A percentile compares a stretch with the other conserved stretches of the same genome.
phyloP scores from a whole-genome alignment of 23 tunicate species.

The Phallusia fumigata region DNA sequence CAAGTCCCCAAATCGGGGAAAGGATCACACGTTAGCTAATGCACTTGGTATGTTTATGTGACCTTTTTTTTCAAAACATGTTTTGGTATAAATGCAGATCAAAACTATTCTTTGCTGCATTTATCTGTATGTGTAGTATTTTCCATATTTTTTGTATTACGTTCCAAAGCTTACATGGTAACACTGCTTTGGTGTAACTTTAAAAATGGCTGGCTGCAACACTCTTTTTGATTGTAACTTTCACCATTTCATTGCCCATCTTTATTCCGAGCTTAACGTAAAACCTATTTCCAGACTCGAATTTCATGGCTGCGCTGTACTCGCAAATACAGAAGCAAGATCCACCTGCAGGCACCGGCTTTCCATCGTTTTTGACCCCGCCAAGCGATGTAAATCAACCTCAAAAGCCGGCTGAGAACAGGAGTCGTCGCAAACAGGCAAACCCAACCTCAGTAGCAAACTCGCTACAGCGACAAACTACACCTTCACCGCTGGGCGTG shows the following conservation, averaged over 20 bases:
- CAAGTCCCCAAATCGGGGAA: neutral
- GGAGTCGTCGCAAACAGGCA: conserved; percentile 32
- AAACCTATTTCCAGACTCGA: no score
- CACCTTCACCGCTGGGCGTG: neutral
- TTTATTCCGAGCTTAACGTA: no score
- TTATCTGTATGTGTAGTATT: no score
- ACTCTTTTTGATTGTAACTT: no score
- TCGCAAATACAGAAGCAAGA: neutral
- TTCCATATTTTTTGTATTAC: no score
- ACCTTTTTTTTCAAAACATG: neutral
- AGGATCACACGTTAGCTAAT: neutral
- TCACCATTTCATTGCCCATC: no score
- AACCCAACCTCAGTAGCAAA: conserved; percentile 31
- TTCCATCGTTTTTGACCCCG: neutral
- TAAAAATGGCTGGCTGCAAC: no score
- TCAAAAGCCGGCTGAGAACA: neutral
- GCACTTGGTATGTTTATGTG: conserved; percentile 7
- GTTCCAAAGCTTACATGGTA: no score
- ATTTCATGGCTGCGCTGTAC: conserved; percentile 1
- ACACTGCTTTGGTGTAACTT: no score
- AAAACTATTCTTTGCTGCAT: no score
- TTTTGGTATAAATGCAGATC: no score
- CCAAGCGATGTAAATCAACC: neutral
- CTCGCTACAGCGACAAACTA: conserved; percentile 6
- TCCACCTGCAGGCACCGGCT: neutral